Evolutionary conservation across 2,113 vertebrate genomes (phyloP).

Genomic region (Casuarius casuarius): DNA sequence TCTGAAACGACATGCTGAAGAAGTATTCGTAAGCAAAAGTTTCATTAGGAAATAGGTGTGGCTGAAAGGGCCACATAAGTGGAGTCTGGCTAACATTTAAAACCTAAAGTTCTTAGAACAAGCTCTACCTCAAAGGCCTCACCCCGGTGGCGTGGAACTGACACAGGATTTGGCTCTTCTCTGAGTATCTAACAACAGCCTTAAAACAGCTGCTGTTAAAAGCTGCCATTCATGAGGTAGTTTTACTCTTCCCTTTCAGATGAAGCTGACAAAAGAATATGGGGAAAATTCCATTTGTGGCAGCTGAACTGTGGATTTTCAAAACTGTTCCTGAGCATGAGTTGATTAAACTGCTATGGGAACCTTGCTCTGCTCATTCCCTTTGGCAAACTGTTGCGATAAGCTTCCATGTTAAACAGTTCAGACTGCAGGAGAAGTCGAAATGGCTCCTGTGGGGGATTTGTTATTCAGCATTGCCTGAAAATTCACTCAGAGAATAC

Average conservation of each 20-base stretch:
- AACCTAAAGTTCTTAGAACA: neutral
- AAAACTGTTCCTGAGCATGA: neutral
- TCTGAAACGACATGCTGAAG: neutral
- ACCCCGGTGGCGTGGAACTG: neutral
- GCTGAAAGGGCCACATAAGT: neutral
- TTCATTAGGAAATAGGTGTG: neutral
- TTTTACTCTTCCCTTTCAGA: neutral
- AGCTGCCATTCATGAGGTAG: neutral
- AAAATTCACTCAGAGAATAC: neutral
- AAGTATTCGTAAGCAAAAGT: neutral
- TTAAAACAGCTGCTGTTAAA: neutral
- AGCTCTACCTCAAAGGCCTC: neutral
- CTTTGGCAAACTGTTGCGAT: neutral
- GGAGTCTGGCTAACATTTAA: neutral
- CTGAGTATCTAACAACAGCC: neutral
- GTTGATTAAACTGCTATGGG: neutral
- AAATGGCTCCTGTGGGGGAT: neutral
- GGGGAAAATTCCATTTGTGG: neutral
- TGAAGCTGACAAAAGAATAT: neutral
- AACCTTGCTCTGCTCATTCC: neutral
- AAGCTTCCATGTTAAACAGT: neutral
- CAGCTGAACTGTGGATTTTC: slow-evolving; percentile 6
- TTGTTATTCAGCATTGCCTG: neutral
- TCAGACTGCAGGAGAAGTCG: neutral
- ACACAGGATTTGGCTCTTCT: neutral